Base-by-base conservation (phyloP, 2,113 vertebrate species). In the Tapirus terrestris region DNA sequence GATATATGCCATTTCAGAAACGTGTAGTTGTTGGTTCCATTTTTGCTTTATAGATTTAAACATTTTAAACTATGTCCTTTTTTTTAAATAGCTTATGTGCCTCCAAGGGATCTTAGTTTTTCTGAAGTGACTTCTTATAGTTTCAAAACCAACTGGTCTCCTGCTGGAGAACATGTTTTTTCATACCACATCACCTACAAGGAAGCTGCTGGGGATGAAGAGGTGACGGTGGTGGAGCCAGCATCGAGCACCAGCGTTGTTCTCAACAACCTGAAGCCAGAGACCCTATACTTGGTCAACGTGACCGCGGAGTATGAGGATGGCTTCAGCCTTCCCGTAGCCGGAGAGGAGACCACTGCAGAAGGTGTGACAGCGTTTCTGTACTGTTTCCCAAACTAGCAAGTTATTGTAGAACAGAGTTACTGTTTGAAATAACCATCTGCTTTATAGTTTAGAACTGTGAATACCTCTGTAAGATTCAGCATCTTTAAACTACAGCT, bases 281-380 rank as follows among this genome's bases (percentile, higher is more conserved):
- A 99, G 98, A 99, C 99, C 53, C 99, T 99, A 68, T 99, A 99
- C 0, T 53, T 99, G 43, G 99, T 99, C 98, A 99, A 98, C 16
- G 98, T 99, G 83, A 98, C 98, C 2, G 99, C 99, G 4, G 99
- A 99, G 68, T 99, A 99, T 9, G 98, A 99, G 9, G 99, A 99
- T 21, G 99, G 99, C 81, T 99, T 99, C 68, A 99, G 99, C n/a
- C 91, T 99, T 68, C 98, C 99, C 12, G 70, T 99, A 65, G 98
- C 98, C 17, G 99, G 99, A 92, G 98, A 99, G 13, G 99, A 99
- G 98, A 99, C 99, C 65, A 99, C 99, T 0, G 94, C 98, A 61
- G 99, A 99, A 99, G 99, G 99, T 99, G 98, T 9, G 81, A 6
- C 80, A 14, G 18, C 45, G 3, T 39, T 77, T 81, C 53, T 75